Evolutionary conservation across 2,888 invertebrate species (phyloP).

Genomic region (Plagodis dolabraria): DNA sequence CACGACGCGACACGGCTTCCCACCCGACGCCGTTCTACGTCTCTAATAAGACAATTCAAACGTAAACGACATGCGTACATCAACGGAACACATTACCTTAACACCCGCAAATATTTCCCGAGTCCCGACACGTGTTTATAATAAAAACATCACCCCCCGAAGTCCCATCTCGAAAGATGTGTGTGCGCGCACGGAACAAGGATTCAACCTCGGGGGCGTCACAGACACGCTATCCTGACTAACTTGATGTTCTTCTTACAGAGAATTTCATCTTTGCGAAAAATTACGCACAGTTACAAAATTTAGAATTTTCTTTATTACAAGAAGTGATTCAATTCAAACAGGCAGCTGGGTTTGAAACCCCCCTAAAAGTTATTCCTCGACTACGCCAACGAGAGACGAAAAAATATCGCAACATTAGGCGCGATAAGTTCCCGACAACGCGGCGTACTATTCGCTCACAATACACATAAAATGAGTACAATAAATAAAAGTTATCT

Average conservation of each 20-base stretch:
- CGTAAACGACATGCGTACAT: conserved; percentile 64
- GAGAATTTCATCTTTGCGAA: too few relatives aligned
- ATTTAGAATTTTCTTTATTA: neutral
- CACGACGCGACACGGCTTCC: conserved; percentile 17
- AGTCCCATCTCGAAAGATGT: conserved; percentile 41
- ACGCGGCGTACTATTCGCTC: conserved; percentile 59
- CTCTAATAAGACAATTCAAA: conserved; percentile 57
- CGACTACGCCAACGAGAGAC: conserved; percentile 23
- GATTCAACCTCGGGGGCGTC: neutral
- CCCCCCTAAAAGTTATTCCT: conserved; percentile 32
- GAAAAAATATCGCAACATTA: conserved; percentile 67
- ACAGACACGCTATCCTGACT: too few relatives aligned
- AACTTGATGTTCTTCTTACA: too few relatives aligned
- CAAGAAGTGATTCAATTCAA: neutral
- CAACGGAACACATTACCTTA: conserved; percentile 59
- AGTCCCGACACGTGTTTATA: conserved; percentile 74
- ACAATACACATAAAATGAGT: conserved; percentile 67
- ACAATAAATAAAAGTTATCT: conserved; percentile 62
- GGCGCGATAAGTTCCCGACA: conserved; percentile 75
- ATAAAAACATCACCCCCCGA: conserved; percentile 76
- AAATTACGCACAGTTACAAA: too few relatives aligned
- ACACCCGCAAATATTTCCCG: conserved; percentile 71
- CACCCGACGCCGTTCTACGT: conserved; percentile 21
- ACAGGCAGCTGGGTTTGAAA: neutral
- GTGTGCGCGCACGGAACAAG: conserved; percentile 25